Conservation (phyloP, 2,113 vertebrate species). For the Lepisosteus oculatus region DNA sequence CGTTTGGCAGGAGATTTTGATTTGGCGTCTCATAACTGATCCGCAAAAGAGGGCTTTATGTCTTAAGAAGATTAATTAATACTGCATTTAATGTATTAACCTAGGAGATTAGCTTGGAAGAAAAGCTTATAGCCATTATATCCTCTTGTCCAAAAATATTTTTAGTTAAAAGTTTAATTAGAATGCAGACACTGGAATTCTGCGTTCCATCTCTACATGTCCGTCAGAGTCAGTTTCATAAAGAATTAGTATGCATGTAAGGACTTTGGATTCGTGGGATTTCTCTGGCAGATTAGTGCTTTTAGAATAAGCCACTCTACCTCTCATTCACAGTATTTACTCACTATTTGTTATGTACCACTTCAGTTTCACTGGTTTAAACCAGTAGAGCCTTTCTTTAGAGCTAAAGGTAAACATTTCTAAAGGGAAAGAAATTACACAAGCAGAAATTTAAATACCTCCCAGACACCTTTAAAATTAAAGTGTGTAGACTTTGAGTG, state of each 20-base stretch:
- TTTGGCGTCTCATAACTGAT: not conserved
- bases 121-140: constrained; percentile 31
- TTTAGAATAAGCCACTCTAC: constrained; percentile 32
- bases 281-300: constrained; percentile 41
- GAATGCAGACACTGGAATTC: constrained; percentile 14
- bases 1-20: not conserved
- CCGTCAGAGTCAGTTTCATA: too few species aligned
- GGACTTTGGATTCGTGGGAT: constrained; percentile 11
- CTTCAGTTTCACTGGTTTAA: constrained; percentile 12
- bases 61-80: constrained; percentile 42
- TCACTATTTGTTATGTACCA: too few species aligned
- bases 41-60: constrained; percentile 3
- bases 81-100: constrained; percentile 39
- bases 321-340: constrained; percentile 15
- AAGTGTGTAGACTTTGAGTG: constrained; percentile 6
- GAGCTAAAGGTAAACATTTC: constrained; percentile 35
- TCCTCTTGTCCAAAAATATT: constrained; percentile 33
- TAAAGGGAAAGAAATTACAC: constrained; percentile 25
- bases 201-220: not conserved
- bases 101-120: constrained; percentile 42
- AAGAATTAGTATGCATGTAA: too few species aligned
- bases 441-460: constrained; percentile 28
- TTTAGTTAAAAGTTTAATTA: constrained; percentile 36
- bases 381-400: constrained; percentile 14
- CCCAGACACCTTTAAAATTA: constrained; percentile 16